Evolutionary conservation across 2,888 invertebrate species (phyloP).

Genomic region (Ichneumoninae sp.): DNA sequence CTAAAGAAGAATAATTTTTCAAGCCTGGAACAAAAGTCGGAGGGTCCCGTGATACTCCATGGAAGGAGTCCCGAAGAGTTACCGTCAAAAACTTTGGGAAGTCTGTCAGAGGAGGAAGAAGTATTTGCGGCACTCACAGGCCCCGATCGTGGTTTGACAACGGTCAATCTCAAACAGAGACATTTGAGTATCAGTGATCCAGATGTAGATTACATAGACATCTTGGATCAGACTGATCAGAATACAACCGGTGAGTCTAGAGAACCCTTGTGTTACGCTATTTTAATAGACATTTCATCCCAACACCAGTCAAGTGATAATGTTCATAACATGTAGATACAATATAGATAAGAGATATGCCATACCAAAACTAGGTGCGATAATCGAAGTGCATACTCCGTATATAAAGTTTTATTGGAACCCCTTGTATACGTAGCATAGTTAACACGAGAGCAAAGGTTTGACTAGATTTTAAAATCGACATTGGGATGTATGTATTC

Average conservation of each 20-base stretch:
- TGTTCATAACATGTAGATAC: not conserved
- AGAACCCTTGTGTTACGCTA: not conserved
- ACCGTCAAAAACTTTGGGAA: slow-evolving; percentile 87
- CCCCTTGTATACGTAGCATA: not conserved
- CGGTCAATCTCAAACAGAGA: slow-evolving; percentile 88
- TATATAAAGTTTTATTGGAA: not conserved
- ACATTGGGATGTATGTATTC: slow-evolving; percentile 54
- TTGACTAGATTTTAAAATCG: slow-evolving; percentile 47
- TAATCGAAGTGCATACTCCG: not conserved
- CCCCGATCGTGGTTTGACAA: slow-evolving; percentile 92
- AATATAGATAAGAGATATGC: not conserved
- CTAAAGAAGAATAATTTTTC: slow-evolving; percentile 36
- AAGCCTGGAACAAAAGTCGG: slow-evolving; percentile 82
- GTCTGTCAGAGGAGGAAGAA: slow-evolving; percentile 85
- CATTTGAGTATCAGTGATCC: slow-evolving; percentile 89
- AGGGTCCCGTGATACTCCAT: slow-evolving; percentile 88
- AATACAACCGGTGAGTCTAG: slow-evolving; percentile 76
- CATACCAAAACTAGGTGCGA: not conserved
- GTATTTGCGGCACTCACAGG: slow-evolving; percentile 92
- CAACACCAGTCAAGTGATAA: not conserved
- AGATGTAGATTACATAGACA: slow-evolving; percentile 91
- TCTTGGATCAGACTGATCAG: slow-evolving; percentile 83
- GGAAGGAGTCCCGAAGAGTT: slow-evolving; percentile 91
- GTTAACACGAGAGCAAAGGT: not conserved
- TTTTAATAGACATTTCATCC: not conserved